Evolutionary conservation across 1,140 invertebrate species (phyloP).

Genomic region (Drosophila suzukii): DNA sequence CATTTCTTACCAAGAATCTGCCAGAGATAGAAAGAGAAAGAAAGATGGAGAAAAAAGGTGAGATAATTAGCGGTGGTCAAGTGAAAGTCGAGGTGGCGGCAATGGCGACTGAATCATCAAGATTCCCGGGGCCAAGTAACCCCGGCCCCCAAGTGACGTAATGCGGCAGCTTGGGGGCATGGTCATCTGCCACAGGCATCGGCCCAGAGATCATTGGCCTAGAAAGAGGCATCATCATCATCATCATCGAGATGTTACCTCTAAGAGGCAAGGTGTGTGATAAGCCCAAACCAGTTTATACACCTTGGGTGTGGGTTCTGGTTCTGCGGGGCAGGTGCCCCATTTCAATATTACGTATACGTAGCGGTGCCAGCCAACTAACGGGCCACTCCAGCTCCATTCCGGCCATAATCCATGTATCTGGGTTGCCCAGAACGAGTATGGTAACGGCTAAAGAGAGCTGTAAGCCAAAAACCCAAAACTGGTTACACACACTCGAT

Average conservation of each 20-base stretch:
- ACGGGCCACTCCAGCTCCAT: slow-evolving; percentile 34
- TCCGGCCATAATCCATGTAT: slow-evolving; percentile 65
- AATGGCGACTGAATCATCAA: slow-evolving; percentile 45
- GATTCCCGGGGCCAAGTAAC: slow-evolving; percentile 46
- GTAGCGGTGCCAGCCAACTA: slow-evolving; percentile 29
- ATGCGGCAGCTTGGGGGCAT: slow-evolving; percentile 42
- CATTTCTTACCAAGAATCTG: slow-evolving; percentile 65
- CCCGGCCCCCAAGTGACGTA: slow-evolving; percentile 60
- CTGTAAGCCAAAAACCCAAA: slow-evolving; percentile 16
- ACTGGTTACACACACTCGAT: slow-evolving; percentile 36
- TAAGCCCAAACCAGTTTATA: slow-evolving; percentile 42
- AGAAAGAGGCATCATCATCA: slow-evolving; percentile 53
- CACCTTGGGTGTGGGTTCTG: slow-evolving; percentile 19
- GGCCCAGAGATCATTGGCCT: slow-evolving; percentile 70
- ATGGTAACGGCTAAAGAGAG: slow-evolving; percentile 10
- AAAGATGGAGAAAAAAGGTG: slow-evolving; percentile 18
- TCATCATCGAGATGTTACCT: slow-evolving; percentile 29
- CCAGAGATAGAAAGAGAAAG: slow-evolving; percentile 12
- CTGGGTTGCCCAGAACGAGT: slow-evolving; percentile 60
- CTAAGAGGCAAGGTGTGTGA: slow-evolving; percentile 23
- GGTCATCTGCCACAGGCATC: slow-evolving; percentile 5
- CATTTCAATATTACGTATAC: slow-evolving; percentile 75
- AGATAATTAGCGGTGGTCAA: slow-evolving; percentile 52
- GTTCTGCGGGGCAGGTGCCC: slow-evolving; percentile 57
- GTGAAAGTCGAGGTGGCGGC: slow-evolving; percentile 56